These are phyloP conservation scores for Pterobdella sp. DNA, from an alignment of 2,888 invertebrate genomes.

Conservation along the genomic window DNA sequence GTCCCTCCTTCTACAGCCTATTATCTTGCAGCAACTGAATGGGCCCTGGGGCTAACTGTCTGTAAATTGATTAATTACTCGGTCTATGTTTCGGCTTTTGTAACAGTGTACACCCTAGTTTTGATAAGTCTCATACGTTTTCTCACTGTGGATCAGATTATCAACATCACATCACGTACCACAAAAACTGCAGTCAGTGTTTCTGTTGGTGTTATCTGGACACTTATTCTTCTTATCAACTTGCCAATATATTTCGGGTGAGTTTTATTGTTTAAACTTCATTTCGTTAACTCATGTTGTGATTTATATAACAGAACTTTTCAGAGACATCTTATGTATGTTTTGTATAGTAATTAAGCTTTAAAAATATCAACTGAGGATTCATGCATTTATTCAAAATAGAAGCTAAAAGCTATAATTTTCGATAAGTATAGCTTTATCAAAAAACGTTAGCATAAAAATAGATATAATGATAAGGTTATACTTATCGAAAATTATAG, in stretches of 20 bases:
- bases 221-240: conserved; percentile 32
- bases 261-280: no score
- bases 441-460: no score
- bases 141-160: conserved; percentile 29
- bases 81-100: conserved; percentile 36
- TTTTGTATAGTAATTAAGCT: no score
- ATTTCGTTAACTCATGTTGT: no score
- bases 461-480: no score
- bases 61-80: conserved; percentile 36
- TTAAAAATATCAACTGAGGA: no score
- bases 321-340: no score
- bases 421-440: no score
- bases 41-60: conserved; percentile 30
- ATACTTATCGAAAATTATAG: no score
- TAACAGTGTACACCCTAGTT: conserved; percentile 38
- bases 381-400: no score
- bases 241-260: conserved; percentile 31
- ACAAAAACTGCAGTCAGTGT: conserved; percentile 28
- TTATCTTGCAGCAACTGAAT: conserved; percentile 50
- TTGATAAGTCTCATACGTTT: conserved; percentile 36
- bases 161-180: conserved; percentile 2
- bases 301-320: no score
- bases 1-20: conserved; percentile 37
- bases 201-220: conserved; percentile 33
- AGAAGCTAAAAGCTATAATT: no score